phyloP scores from a whole-genome alignment of 2,888 invertebrate species.

The Macaria notata region DNA sequence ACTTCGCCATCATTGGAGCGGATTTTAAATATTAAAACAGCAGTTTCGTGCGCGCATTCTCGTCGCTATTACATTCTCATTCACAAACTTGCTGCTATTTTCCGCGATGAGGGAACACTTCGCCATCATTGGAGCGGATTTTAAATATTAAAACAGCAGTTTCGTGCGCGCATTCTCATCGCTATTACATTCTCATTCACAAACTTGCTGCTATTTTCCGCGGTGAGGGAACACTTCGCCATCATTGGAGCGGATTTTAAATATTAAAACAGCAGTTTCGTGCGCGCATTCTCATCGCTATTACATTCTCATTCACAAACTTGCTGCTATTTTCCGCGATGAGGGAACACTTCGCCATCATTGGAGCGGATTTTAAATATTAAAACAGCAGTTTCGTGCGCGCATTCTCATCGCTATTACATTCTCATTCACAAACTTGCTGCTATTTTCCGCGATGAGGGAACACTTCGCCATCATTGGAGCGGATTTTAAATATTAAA shows the following conservation, averaged over 20 bases:
- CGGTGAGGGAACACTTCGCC: slow-evolving; percentile 1
- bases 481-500: background rate
- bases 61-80: slow-evolving; percentile 1
- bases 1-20: slow-evolving; percentile 1
- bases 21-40: too few relatives aligned
- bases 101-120: slow-evolving; percentile 1
- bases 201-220: background rate
- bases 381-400: too few relatives aligned
- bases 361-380: slow-evolving; percentile 1
- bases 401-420: background rate
- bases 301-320: slow-evolving; percentile 2
- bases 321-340: background rate
- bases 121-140: slow-evolving; percentile 1
- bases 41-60: too few relatives aligned
- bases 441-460: background rate
- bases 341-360: slow-evolving; percentile 1
- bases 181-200: slow-evolving; percentile 2
- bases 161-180: background rate
- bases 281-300: slow-evolving; percentile 1
- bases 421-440: slow-evolving; percentile 2
- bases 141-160: too few relatives aligned
- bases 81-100: background rate
- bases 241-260: slow-evolving; percentile 2
- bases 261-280: too few relatives aligned
- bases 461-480: slow-evolving; percentile 3